Base-by-base conservation (phyloP, 2,797 vertebrate genomes). In the Acrocephalus scirpaceus region DNA sequence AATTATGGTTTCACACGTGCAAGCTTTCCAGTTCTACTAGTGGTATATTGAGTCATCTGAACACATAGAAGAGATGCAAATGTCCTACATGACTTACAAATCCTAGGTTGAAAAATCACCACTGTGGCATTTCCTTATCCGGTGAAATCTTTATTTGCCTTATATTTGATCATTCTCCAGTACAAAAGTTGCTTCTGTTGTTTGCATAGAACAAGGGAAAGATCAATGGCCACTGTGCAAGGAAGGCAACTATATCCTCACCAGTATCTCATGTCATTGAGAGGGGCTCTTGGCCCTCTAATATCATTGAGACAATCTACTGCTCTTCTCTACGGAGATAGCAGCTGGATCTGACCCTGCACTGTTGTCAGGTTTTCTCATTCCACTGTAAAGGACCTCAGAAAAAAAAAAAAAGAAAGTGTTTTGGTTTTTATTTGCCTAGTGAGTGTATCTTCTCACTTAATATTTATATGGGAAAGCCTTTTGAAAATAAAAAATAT, bases 401-500 rank as follows among this genome's bases (percentile, higher is more conserved):
- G 7, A 11, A 9, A 54, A 56, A 58, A 44, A 9, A 54, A 56
- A 58, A 40, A 70, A 15, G 10, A 65, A 40, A 38, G 4, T 40
- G 6, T n/a, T 16, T 16, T 27, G 22, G 0, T 16, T 13, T 5
- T 27, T 61, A 19, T 64, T 77, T 61, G 1, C 13, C 9, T 38
- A 19, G 16, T 66, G 20, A 16, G 10, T 42, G 18, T 62, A 34
- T 57, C 13, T 4, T 4, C 18, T 61, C 15, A 30, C 30, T 66
- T 27, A 48, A 61, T 78, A 83, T 66, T 92, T 94, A 51, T 38
- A 81, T 29, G 42, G 25, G 58, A 40, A 93, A 90, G 50, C 5
- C n/a, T 66, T 79, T 89, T 92, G 64, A 94, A 95, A 96, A 81
- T 81, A 77, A 61, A 38, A 73, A 13, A 13, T 29, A 44, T 22